Evolutionary conservation across 92 coral and sea anemone genomes (phyloP), one percentile per base, ranked within the genome.

Genomic region (Porites rus): DNA sequence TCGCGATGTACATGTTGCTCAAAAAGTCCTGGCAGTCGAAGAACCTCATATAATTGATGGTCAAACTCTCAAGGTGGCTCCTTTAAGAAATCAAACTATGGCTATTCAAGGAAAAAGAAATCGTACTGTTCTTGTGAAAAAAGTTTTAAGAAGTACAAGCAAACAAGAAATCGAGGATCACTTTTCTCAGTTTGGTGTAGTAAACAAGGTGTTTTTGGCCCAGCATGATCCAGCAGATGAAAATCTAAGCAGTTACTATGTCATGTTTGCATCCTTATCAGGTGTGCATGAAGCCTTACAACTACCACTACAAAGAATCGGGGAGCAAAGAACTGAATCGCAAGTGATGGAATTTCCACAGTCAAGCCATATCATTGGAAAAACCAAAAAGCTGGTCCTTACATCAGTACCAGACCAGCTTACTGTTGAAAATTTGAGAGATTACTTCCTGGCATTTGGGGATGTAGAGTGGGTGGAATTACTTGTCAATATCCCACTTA

Each of bases 261-360:
- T 80, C 54, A 17, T 69, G 43, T 67, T 80, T 51, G 68, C 85
- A 24, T 52, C 76, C 0, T 3, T 69, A 21, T 1, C 50, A 50
- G 76, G 66, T 1, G 85, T 43, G 13, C 12, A 69, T 1, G 69
- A 38, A 53, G 24, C 85, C 24, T 58, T 80, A 2, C 51, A 80
- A 80, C 75, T 51, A 17, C 85, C 76, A 14, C 18, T 54, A n/a
- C 76, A 68, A n/a, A 69, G 22, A 60, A 80, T 80, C 28, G 65
- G 65, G 5, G 76, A 69, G 4, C 85, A 80, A 38, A 9, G 18
- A 16, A 69, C 66, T 3, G 85, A 80, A 14, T 80, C 66, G 3
- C 10, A 68, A 54, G 85, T 80, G 2, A 22, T 13, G 58, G 54
- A 52, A 21, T 69, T 80, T 54, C 53, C 53, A 17, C 20, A 53